Base-by-base conservation (phyloP, 1,140 invertebrate genomes). In the Drosophila grimshawi region DNA sequence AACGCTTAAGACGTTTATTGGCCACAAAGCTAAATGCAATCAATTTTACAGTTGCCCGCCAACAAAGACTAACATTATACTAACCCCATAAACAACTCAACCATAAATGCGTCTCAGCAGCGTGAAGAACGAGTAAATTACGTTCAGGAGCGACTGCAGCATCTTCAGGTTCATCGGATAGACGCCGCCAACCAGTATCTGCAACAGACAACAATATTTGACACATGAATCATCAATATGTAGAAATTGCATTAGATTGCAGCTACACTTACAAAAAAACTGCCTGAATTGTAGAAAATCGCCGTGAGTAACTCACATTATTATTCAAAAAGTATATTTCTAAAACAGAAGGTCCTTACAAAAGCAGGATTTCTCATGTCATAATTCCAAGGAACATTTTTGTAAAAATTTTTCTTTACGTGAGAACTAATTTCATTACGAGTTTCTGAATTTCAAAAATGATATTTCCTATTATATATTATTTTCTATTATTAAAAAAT, bases 91-190 rank as follows among this genome's bases (percentile, higher is more conserved):
- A 52, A 32, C 39, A 48, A 51, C 43, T 73, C 56, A 86, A 52
- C 83, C 82, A 45, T 86, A 86, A 52, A 86, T 45, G 53, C 83
- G 83, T 39, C 85, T 32, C 57, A 88, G 55, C 2, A 90, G 71
- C 32, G 86, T 90, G 5, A 90, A 90, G 41, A 90, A 81, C 11
- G 76, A 81, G 66, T 90, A 90, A 53, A 90, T 90, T 41, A 60
- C 81, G 56, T 86, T 81, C 6, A 90, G 11, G 1, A 90, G 72
- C 5, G 86, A 90, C 52, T 90, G 86, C 46, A 90, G 11, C 69
- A 88, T 86, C 63, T 81, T 81, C 11, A 90, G 61, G 70, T 86
- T 89, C 86, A 90, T 90, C 0, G 81, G 81, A 56, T 88, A 88
- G 32, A 82, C 81, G 49, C 78, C 85, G 33, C 85, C 85, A 41